These are phyloP conservation scores for Dolomedes plantarius DNA, from an alignment of 2,888 invertebrate species.

Conservation along the genomic window DNA sequence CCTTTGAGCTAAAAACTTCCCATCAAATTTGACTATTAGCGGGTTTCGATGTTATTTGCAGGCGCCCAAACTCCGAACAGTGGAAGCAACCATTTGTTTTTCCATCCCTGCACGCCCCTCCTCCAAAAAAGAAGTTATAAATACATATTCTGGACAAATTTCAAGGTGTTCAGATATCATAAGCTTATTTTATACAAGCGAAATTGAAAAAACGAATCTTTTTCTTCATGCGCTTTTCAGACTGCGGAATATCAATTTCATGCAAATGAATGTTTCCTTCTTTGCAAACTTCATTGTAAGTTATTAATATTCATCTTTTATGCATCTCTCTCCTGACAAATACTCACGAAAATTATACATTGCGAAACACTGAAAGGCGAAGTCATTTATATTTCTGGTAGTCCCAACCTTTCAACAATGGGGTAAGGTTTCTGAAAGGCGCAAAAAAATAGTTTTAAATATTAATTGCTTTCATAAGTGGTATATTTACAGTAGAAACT, in stretches of 20 bases:
- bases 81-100: too few species aligned
- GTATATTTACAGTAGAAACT: not conserved
- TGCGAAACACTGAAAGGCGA: not conserved
- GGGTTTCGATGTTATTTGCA: too few species aligned
- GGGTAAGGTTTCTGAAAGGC: not conserved
- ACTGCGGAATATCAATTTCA: not conserved
- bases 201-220: not conserved
- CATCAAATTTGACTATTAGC: too few species aligned
- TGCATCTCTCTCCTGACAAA: not conserved
- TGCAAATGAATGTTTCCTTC: not conserved
- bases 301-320: conserved; percentile 12
- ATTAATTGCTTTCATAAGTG: not conserved
- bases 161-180: too few species aligned
- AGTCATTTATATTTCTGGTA: not conserved
- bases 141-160: too few species aligned
- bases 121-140: too few species aligned
- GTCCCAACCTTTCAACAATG: not conserved
- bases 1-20: too few species aligned
- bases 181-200: not conserved
- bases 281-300: not conserved
- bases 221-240: not conserved
- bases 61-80: too few species aligned
- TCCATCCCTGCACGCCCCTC: too few species aligned
- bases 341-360: not conserved
- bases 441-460: not conserved